These are phyloP conservation scores for Chaetodon trifasciatus DNA, from an alignment of 2,797 vertebrate genomes.

Conservation along the genomic window DNA sequence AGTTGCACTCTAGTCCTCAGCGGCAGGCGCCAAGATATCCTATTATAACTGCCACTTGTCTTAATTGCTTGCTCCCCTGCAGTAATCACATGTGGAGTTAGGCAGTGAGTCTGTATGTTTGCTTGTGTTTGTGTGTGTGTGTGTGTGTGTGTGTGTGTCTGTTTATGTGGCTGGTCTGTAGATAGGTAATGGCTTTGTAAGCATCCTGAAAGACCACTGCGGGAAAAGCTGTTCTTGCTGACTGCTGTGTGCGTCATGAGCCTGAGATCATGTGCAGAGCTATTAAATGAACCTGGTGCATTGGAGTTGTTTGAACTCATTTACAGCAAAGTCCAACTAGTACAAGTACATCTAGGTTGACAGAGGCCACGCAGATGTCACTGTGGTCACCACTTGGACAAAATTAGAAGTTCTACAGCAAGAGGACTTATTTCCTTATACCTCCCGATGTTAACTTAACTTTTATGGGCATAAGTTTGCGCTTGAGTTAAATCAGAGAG, in stretches of 20 bases:
- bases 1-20: conserved; percentile 44
- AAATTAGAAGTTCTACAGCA: conserved; percentile 12
- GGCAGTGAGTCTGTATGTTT: conserved; percentile 15
- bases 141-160: neutral
- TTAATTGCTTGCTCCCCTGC: conserved; percentile 58
- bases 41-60: conserved; percentile 63
- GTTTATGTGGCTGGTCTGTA: neutral
- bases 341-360: neutral
- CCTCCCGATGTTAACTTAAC: conserved; percentile 7
- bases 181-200: conserved; percentile 27
- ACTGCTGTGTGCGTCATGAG: neutral
- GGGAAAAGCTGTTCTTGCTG: conserved; percentile 22
- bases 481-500: conserved; percentile 7
- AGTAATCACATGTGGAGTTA: conserved; percentile 25
- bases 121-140: too few species aligned
- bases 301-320: conserved; percentile 27
- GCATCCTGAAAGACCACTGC: conserved; percentile 5
- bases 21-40: conserved; percentile 51
- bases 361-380: neutral
- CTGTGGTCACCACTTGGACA: neutral
- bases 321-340: neutral
- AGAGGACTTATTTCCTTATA: conserved; percentile 16
- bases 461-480: conserved; percentile 28
- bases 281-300: conserved; percentile 38
- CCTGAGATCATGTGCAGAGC: conserved; percentile 19